These are phyloP conservation scores for Ochropleura plecta DNA, from an alignment of 2,888 invertebrate species.

Conservation along the genomic window DNA sequence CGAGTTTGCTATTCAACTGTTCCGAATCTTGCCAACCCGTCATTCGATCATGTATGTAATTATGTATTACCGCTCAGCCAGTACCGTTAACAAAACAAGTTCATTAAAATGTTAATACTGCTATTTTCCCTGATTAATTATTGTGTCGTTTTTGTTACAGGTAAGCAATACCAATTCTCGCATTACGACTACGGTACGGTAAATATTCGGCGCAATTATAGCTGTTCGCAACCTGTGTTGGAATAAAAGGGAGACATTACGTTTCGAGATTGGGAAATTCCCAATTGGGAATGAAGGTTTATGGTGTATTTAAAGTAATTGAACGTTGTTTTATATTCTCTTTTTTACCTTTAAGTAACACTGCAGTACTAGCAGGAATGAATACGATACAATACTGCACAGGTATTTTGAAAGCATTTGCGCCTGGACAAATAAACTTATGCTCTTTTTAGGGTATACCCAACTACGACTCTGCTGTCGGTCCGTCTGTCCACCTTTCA, in stretches of 20 bases:
- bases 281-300: constrained; percentile 39
- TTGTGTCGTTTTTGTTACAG: constrained; percentile 70
- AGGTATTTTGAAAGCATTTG: no score
- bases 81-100: constrained; percentile 5
- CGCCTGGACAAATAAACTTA: no score
- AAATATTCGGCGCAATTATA: constrained; percentile 58
- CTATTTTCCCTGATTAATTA: constrained; percentile 51
- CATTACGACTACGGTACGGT: constrained; percentile 42
- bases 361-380: no score
- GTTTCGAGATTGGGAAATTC: constrained; percentile 45
- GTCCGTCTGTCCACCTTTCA: no score
- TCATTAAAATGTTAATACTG: constrained; percentile 53
- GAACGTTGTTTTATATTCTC: constrained; percentile 20
- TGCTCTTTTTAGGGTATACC: no score
- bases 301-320: constrained; percentile 31
- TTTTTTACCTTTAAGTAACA: constrained; percentile 3
- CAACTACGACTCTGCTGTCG: no score
- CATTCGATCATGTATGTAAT: neutral
- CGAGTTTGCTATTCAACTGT: no score
- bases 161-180: constrained; percentile 66
- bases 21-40: neutral
- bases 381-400: no score
- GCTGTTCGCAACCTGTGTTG: constrained; percentile 26
- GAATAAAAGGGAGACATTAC: constrained; percentile 41
- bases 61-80: neutral